Conservation (phyloP, 2,797 vertebrate species). For the Pristis pectinata region DNA sequence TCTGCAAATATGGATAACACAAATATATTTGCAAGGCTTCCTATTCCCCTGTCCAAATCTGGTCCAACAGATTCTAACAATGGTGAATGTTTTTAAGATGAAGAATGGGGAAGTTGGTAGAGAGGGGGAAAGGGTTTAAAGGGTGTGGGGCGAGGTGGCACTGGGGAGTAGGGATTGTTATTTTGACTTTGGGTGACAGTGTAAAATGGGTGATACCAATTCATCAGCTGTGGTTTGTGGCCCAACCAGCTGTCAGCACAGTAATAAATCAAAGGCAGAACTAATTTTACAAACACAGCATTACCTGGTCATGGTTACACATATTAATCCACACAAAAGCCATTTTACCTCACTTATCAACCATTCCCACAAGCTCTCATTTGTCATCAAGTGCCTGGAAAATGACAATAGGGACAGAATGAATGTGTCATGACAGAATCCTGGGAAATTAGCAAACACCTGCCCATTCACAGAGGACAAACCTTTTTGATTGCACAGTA, state of each 20-base stretch:
- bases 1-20: too few species aligned
- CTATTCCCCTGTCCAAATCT: not conserved
- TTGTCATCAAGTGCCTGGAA: not conserved
- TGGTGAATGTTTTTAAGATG: not conserved
- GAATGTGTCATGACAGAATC: slow-evolving; percentile 16
- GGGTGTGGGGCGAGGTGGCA: not conserved
- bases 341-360: not conserved
- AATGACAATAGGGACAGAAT: not conserved
- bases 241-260: not conserved
- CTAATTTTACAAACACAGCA: not conserved
- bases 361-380: not conserved
- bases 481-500: not conserved
- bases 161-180: not conserved
- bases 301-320: slow-evolving; percentile 15
- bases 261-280: not conserved
- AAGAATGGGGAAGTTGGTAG: not conserved
- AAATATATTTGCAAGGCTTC: not conserved
- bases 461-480: not conserved
- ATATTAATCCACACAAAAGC: slow-evolving; percentile 6
- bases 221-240: not conserved
- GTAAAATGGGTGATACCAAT: not conserved
- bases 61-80: not conserved
- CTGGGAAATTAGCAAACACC: not conserved
- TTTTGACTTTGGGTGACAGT: not conserved
- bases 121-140: too few species aligned